Evolutionary conservation across 2,888 invertebrate genomes (phyloP).

Genomic region (Chironomus riparius): DNA sequence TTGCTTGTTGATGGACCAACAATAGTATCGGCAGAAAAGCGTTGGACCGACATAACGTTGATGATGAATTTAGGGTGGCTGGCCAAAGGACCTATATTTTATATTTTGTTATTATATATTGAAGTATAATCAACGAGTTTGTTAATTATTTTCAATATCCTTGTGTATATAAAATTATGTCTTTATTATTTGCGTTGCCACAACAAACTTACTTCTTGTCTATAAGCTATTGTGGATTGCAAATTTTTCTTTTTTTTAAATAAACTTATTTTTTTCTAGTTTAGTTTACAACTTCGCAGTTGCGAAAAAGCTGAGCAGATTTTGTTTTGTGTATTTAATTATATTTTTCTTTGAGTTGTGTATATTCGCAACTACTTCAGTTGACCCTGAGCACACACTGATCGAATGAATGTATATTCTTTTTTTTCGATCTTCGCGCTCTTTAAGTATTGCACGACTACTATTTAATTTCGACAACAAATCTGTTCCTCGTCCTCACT

Average conservation of each 20-base stretch:
- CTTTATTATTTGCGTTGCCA: neutral
- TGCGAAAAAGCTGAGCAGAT: neutral
- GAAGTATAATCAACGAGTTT: conserved; percentile 14
- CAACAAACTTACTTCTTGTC: neutral
- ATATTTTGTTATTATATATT: conserved; percentile 11
- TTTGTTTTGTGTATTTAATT: too few species aligned
- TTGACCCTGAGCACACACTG: conserved; percentile 25
- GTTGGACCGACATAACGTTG: conserved; percentile 20
- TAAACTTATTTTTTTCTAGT: neutral
- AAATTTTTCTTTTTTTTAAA: conserved; percentile 1
- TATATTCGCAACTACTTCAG: neutral
- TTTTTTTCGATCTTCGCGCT: conserved; percentile 17
- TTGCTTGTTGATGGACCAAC: neutral
- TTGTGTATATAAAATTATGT: neutral
- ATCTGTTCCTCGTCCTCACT: neutral
- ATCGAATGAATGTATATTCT: neutral
- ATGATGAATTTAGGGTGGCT: conserved; percentile 37
- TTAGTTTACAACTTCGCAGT: neutral
- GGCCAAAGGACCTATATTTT: conserved; percentile 42
- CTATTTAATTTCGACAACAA: neutral
- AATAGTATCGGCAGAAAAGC: conserved; percentile 23
- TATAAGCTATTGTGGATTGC: neutral
- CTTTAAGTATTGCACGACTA: conserved; percentile 19
- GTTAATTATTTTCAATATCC: conserved; percentile 25
- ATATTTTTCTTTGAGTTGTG: neutral